phyloP scores from a whole-genome alignment of 2,797 vertebrate genomes.

The Pangasius mekongensis region DNA sequence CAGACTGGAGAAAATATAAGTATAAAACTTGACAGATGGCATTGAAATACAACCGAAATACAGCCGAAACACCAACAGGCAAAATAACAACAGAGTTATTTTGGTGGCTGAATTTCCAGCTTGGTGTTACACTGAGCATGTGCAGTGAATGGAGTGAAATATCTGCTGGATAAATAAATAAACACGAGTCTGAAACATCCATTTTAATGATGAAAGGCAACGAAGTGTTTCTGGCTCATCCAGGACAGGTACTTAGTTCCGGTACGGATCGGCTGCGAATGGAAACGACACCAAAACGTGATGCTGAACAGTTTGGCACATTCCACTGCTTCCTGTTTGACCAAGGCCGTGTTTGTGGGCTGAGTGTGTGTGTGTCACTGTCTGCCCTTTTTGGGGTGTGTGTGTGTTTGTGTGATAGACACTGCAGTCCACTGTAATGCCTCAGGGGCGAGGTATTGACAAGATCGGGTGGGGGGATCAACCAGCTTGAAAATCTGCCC shows the following conservation, averaged over 20 bases:
- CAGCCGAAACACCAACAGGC: no score
- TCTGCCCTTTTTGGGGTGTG: neutral
- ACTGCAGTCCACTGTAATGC: neutral
- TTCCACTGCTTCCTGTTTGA: neutral
- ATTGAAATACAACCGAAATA: no score
- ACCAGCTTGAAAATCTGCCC: neutral
- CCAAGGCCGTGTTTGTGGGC: neutral
- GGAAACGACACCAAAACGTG: neutral
- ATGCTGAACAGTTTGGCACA: neutral
- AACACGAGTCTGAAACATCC: no score
- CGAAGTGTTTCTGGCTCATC: neutral
- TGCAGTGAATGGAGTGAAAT: neutral
- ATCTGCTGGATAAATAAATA: no score
- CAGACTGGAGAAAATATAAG: neutral
- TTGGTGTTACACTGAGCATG: neutral
- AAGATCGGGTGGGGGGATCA: neutral
- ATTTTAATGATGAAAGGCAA: no score
- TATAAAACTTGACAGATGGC: no score
- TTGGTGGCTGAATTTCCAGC: no score
- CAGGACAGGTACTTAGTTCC: neutral
- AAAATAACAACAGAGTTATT: no score
- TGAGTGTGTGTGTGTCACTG: neutral
- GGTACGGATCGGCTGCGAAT: neutral
- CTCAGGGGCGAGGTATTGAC: neutral
- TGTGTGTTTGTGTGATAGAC: neutral